Base-by-base conservation (phyloP, 2,113 vertebrate genomes). In the Psittacula cyanocephala region DNA sequence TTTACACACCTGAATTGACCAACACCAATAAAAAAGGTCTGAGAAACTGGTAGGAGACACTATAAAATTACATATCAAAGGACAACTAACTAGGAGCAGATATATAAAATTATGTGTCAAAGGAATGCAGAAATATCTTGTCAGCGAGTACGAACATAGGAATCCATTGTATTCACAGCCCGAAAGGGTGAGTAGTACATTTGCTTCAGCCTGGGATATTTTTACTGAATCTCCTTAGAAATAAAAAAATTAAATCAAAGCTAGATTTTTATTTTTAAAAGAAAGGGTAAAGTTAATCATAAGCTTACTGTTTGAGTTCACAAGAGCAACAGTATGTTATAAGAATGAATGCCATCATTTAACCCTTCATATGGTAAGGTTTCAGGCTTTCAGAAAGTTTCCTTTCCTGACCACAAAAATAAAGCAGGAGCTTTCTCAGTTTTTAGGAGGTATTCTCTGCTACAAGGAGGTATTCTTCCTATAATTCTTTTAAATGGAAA, bases 71-170 rank as follows among this genome's bases (percentile, higher is more conserved):
- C 64, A n/a, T 88, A 88, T 67, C 60, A 90, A 94, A 93, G 86
- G 71, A 41, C 88, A 88, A 69, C 86, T 88, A 62, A 79, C 77
- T 83, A 81, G 76, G 24, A 93, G 57, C 35, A 81, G 39, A 75
- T 88, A 81, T 86, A 84, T 86, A 96, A 96, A 96, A 90, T 84
- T 88, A 64, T 46, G 41, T 90, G 88, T 76, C 39, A 81, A 78
- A 88, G 50, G 49, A 93, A 96, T 91, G 52, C 8, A 55, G 43
- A 84, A 79, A 84, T 88, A 88, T 78, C n/a, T 29, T 86, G 64
- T 83, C 85, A 91, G 64, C 35, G 78, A 84, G 46, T 41, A 74
- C 55, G 53, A 86, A 31, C 47, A 31, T 60, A 89, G 39, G 64
- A 90, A 64, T 2, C 9, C 19, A 57, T 86, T 86, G 64, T 90